A percentile compares a stretch with the other conserved stretches of the same genome.
Conservation (phyloP, 2,888 invertebrate species). For the Allolobophora icterica region DNA sequence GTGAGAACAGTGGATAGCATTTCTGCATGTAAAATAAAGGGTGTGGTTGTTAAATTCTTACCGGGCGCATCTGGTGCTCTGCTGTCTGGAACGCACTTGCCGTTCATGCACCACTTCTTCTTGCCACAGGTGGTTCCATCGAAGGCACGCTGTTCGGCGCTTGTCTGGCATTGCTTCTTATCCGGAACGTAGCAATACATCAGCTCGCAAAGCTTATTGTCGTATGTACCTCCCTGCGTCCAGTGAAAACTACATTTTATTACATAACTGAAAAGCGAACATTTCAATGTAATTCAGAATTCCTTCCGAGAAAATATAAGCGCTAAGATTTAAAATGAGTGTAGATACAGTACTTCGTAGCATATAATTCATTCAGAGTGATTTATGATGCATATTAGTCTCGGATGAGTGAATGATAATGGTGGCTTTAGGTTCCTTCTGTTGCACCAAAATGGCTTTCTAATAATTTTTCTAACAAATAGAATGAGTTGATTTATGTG, state of each 20-base stretch:
- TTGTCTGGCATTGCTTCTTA: constrained; percentile 52
- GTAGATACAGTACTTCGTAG: background rate
- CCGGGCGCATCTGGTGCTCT: constrained; percentile 34
- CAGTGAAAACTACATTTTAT: background rate
- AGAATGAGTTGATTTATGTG: too few relatives aligned
- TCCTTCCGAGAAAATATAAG: background rate
- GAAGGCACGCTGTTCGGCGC: constrained; percentile 53
- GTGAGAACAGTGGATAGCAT: background rate
- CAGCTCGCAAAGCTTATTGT: constrained; percentile 49
- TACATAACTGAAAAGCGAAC: background rate
- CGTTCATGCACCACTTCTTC: constrained; percentile 47
- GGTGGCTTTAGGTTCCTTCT: background rate
- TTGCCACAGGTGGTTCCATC: constrained; percentile 53
- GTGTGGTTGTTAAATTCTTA: background rate
- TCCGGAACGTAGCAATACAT: constrained; percentile 53
- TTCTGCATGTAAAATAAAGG: background rate
- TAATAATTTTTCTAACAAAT: too few relatives aligned
- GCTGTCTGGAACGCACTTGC: constrained; percentile 32
- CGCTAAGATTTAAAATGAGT: background rate
- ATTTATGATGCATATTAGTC: background rate
- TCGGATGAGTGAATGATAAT: background rate
- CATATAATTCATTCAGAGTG: too few relatives aligned
- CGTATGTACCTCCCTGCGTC: constrained; percentile 1
- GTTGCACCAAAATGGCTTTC: too few relatives aligned
- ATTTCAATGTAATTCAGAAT: background rate